These are phyloP conservation scores for Leucopsar rothschildi DNA, from an alignment of 2,113 vertebrate genomes.

Conservation along the genomic window DNA sequence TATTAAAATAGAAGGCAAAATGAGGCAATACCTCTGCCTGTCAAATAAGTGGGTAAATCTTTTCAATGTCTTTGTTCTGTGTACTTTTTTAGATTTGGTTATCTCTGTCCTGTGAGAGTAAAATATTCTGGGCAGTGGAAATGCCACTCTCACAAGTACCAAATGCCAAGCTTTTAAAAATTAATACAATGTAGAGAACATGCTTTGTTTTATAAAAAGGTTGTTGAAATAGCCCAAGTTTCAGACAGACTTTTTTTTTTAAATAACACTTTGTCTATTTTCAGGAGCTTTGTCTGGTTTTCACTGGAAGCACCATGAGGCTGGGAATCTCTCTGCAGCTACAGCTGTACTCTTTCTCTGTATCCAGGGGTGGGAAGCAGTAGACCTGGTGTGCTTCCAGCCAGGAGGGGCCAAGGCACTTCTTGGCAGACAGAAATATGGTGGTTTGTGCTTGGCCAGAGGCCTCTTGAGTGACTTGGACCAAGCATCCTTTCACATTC, in stretches of 20 bases:
- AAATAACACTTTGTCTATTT: background rate
- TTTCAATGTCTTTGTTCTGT: background rate
- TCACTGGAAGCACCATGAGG: background rate
- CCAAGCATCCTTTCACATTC: background rate
- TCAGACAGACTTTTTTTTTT: background rate
- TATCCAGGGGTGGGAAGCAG: background rate
- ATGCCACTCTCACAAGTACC: background rate
- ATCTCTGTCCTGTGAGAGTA: background rate
- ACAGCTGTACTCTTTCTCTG: no score
- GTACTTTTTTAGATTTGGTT: background rate
- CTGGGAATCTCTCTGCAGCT: background rate
- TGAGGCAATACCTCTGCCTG: background rate
- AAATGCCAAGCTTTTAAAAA: background rate
- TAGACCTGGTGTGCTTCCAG: fast-evolving
- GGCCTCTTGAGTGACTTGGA: fast-evolving
- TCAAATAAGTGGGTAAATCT: background rate
- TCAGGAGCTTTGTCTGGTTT: background rate
- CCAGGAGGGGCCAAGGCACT: fast-evolving
- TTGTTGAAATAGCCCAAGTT: background rate
- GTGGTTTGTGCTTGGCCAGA: background rate
- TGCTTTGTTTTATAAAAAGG: background rate
- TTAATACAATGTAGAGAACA: background rate
- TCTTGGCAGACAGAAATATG: background rate
- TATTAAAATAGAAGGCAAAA: slow-evolving; percentile 15
- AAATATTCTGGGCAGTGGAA: background rate